Evolutionary conservation across 2,113 vertebrate genomes (phyloP).

Genomic region (Peromyscus leucopus): DNA sequence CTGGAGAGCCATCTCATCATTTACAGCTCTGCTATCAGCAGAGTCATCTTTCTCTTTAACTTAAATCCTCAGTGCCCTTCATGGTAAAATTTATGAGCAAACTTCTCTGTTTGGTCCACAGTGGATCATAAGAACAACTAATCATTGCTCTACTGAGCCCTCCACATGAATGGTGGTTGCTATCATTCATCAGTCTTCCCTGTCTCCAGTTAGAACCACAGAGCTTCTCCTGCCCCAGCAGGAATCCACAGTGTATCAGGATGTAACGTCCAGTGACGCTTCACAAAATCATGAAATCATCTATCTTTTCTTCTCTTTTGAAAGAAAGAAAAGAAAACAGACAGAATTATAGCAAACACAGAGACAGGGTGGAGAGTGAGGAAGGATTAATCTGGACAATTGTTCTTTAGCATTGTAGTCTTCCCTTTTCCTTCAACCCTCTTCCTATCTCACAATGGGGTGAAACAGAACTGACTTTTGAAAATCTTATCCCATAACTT

Average conservation of each 20-base stretch:
- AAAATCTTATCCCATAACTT: background rate
- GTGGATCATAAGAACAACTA: background rate
- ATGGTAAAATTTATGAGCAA: conserved; percentile 46
- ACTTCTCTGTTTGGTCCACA: conserved; percentile 1
- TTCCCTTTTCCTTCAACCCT: background rate
- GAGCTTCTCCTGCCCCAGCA: background rate
- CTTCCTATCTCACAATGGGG: background rate
- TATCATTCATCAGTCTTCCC: background rate
- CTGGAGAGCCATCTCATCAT: conserved; percentile 59
- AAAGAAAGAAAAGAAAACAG: background rate
- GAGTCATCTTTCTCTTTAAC: conserved; percentile 75
- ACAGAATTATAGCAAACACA: background rate
- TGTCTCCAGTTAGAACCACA: background rate
- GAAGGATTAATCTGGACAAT: background rate
- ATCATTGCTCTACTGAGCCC: conserved; percentile 28
- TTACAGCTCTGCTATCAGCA: conserved; percentile 54
- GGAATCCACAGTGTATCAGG: background rate
- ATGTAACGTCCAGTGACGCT: background rate
- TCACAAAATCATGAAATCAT: background rate
- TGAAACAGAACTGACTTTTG: background rate
- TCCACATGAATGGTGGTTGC: background rate
- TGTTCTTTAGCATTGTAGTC: background rate
- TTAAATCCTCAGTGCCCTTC: conserved; percentile 69
- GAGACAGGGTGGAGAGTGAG: background rate
- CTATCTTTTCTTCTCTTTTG: background rate